Conservation (phyloP, 2,888 invertebrate genomes). For the Fragum whitleyi region DNA sequence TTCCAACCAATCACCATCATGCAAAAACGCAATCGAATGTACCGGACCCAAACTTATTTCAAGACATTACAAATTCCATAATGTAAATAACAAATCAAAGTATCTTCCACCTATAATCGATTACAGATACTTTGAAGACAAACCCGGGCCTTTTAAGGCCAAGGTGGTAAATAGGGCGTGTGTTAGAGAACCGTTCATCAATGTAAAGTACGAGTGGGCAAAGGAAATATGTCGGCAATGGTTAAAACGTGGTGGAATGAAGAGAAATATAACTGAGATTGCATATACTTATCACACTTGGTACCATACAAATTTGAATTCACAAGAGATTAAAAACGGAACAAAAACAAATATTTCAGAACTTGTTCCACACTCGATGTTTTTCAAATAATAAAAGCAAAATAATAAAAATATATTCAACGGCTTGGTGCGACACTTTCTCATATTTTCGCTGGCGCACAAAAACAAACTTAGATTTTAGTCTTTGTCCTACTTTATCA, state of each 20-base stretch:
- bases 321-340: not conserved
- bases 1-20: not conserved
- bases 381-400: too few relatives aligned
- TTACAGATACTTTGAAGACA: not conserved
- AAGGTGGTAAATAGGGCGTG: not conserved
- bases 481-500: too few relatives aligned
- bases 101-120: not conserved
- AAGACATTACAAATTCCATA: not conserved
- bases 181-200: not conserved
- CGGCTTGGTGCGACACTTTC: too few relatives aligned
- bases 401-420: too few relatives aligned
- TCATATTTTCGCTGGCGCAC: too few relatives aligned
- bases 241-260: not conserved
- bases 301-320: not conserved
- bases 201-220: not conserved
- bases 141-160: not conserved
- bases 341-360: not conserved
- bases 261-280: not conserved
- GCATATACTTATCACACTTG: conserved; percentile 6
- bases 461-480: too few relatives aligned
- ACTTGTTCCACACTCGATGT: not conserved
- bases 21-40: not conserved
- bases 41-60: not conserved
- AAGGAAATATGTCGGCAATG: not conserved
- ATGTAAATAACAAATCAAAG: not conserved